Evolutionary conservation across 2,888 invertebrate species (phyloP).

Genomic region (Drosophila paranaensis): DNA sequence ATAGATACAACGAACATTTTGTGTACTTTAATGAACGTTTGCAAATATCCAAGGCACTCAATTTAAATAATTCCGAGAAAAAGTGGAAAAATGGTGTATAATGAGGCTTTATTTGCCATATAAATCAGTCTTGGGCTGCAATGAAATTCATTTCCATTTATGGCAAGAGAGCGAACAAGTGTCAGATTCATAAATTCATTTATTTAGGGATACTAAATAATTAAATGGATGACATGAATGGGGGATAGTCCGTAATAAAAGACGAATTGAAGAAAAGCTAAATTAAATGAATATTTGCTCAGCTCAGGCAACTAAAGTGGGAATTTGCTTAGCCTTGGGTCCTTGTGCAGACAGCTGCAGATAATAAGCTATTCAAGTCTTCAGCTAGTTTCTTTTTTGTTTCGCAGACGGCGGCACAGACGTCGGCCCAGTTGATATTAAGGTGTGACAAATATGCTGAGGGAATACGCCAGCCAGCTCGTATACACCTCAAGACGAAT

Average conservation of each 20-base stretch:
- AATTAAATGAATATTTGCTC: constrained; percentile 4
- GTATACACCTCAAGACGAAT: constrained; percentile 38
- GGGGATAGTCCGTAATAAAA: not conserved
- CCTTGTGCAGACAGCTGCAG: not conserved
- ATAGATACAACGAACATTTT: not conserved
- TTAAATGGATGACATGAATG: not conserved
- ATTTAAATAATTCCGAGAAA: not conserved
- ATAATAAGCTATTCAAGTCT: constrained; percentile 1
- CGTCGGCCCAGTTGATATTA: not conserved
- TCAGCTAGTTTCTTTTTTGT: constrained; percentile 2
- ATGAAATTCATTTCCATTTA: not conserved
- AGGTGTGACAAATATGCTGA: constrained; percentile 27
- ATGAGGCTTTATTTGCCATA: not conserved
- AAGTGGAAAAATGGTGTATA: not conserved
- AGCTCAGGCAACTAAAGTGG: not conserved
- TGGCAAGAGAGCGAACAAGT: not conserved
- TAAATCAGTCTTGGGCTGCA: not conserved
- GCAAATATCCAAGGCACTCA: not conserved
- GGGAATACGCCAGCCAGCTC: constrained; percentile 17
- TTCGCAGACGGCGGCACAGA: not conserved
- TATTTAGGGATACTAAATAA: constrained; percentile 1
- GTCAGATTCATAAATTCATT: constrained; percentile 6
- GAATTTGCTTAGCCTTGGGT: not conserved
- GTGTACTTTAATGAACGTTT: not conserved
- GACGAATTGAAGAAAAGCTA: not conserved